A percentile compares a stretch with the other conserved stretches of the same genome.
Evolutionary conservation across 2,888 invertebrate species (phyloP).

Genomic region (Cataglyphis albicans): DNA sequence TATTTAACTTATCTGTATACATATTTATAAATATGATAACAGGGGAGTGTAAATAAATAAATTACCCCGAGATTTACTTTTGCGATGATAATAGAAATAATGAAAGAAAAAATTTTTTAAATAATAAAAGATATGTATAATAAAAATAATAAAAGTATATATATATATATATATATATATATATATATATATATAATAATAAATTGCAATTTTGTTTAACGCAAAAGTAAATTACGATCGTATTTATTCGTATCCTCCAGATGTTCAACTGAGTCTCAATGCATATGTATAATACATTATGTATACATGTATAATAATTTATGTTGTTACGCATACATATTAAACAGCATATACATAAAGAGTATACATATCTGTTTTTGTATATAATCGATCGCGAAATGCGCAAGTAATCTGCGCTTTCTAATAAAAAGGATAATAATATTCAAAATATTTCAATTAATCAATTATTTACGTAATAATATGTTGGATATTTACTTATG

Average conservation of each 20-base stretch:
- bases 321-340: conserved; percentile 57
- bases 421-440: conserved; percentile 33
- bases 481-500: conserved; percentile 66
- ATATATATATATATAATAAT: not conserved
- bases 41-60: conserved; percentile 52
- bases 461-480: conserved; percentile 61
- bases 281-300: conserved; percentile 50
- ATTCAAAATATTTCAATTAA: conserved; percentile 50
- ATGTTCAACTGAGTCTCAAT: conserved; percentile 47
- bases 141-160: not conserved
- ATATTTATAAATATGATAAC: conserved; percentile 54
- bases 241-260: conserved; percentile 47
- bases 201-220: not conserved
- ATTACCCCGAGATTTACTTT: conserved; percentile 58
- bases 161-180: not conserved
- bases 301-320: conserved; percentile 55
- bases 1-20: conserved; percentile 58
- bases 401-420: conserved; percentile 14
- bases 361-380: conserved; percentile 58
- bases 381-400: conserved; percentile 60
- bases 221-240: conserved; percentile 53
- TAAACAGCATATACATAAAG: conserved; percentile 58
- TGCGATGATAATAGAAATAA: conserved; percentile 16
- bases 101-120: not conserved
- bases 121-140: not conserved